Percentiles rank a stretch among this genome's conserved stretches.
Conservation (phyloP, 2,888 invertebrate genomes). For the Clostera curtula region DNA sequence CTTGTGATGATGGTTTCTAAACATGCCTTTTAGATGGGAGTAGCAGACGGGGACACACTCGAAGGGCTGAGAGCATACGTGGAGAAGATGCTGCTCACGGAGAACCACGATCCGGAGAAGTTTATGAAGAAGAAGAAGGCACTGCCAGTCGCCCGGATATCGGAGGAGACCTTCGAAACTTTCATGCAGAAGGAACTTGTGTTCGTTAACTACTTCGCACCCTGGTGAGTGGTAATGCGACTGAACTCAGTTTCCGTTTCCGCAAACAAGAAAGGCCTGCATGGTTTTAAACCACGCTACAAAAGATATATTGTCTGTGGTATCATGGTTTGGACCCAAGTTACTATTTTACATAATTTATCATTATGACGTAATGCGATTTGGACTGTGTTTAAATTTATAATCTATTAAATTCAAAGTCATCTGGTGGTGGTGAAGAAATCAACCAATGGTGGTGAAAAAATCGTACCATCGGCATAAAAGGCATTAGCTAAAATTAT, state of each 20-base stretch:
- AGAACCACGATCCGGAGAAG: conserved; percentile 64
- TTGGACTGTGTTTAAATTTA: too few species aligned
- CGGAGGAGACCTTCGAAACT: conserved; percentile 82
- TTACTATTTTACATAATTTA: too few species aligned
- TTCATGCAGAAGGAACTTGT: conserved; percentile 82
- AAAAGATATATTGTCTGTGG: too few species aligned
- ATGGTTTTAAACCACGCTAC: neutral
- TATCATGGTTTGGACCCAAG: too few species aligned
- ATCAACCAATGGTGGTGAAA: too few species aligned
- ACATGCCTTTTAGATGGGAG: conserved; percentile 79
- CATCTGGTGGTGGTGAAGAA: too few species aligned
- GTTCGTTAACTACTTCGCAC: conserved; percentile 92
- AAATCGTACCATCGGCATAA: too few species aligned
- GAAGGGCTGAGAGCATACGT: conserved; percentile 83
- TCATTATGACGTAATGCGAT: too few species aligned
- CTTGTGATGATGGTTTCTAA: too few species aligned
- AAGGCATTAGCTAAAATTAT: too few species aligned
- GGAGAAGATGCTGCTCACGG: conserved; percentile 76
- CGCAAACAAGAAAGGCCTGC: neutral
- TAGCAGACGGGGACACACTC: conserved; percentile 79
- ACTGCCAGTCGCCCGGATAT: conserved; percentile 76
- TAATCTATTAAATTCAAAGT: too few species aligned
- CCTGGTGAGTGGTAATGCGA: conserved; percentile 77
- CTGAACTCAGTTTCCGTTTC: neutral
- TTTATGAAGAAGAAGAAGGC: conserved; percentile 65